Percentiles rank a stretch among this genome's conserved stretches.
phyloP scores from a whole-genome alignment of 2,113 vertebrate species.

The Kryptolebias marmoratus region DNA sequence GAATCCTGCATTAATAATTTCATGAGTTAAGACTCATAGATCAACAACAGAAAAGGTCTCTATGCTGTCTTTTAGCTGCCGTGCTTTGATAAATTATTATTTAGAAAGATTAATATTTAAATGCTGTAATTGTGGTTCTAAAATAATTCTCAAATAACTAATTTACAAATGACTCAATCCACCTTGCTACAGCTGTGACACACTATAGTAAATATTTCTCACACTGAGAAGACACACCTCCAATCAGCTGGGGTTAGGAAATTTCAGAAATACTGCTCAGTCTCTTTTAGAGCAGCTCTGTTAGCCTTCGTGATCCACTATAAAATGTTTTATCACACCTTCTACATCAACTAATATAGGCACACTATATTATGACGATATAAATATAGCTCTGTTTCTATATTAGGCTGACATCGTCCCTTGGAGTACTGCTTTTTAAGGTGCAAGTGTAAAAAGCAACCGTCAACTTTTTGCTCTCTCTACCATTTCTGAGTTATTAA shows the following conservation, averaged over 20 bases:
- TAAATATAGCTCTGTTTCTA: conserved; percentile 45
- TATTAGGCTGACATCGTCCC: conserved; percentile 23
- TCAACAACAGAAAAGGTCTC: neutral
- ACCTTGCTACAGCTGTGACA: conserved; percentile 2
- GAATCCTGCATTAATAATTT: neutral
- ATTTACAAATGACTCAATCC: neutral
- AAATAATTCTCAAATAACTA: neutral
- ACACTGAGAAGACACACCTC: conserved; percentile 45
- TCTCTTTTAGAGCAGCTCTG: conserved; percentile 31
- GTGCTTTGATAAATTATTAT: neutral
- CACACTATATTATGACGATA: conserved; percentile 38
- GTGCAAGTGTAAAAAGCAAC: conserved; percentile 24
- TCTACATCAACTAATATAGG: conserved; percentile 57
- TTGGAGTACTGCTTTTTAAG: conserved; percentile 22
- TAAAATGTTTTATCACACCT: conserved; percentile 67
- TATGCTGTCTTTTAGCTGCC: neutral
- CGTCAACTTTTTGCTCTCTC: neutral
- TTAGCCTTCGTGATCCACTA: conserved; percentile 61
- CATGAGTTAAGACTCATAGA: neutral
- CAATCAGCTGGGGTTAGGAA: conserved; percentile 47
- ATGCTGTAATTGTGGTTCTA: neutral
- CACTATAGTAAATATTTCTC: conserved; percentile 40
- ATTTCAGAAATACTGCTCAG: conserved; percentile 35
- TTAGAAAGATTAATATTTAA: neutral
- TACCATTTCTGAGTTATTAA: conserved; percentile 1